Conservation (phyloP, 37 sponge, comb jelly and placozoan species). For the Aphrocallistes beatrix region DNA sequence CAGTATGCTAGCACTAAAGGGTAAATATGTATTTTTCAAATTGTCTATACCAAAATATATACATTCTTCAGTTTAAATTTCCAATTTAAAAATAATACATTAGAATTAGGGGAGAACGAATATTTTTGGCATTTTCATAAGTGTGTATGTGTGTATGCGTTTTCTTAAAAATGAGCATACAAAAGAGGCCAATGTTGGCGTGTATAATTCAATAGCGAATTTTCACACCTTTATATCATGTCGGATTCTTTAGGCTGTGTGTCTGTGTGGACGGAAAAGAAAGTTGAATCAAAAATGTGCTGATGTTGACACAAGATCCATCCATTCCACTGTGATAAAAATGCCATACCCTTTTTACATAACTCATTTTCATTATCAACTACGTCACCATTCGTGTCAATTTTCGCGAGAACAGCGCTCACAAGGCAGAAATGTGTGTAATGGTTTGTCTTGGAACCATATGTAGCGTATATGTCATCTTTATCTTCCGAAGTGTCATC, state of each 20-base stretch:
- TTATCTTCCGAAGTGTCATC: background rate
- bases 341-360: background rate
- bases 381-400: slow-evolving; percentile 2
- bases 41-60: slow-evolving; percentile 17
- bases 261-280: background rate
- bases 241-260: background rate
- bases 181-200: too few species aligned
- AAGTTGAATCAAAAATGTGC: background rate
- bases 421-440: slow-evolving; percentile 18
- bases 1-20: too few species aligned
- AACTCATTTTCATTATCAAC: background rate
- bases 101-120: background rate
- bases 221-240: background rate
- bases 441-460: background rate
- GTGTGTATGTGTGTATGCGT: background rate
- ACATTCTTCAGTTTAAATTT: background rate
- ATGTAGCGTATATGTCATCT: background rate
- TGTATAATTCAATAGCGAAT: too few species aligned
- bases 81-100: slow-evolving; percentile 16
- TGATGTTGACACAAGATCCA: background rate
- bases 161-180: too few species aligned
- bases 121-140: background rate
- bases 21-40: too few species aligned
- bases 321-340: slow-evolving; percentile 1
- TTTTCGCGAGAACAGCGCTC: background rate